phyloP scores from a whole-genome alignment of 2,113 vertebrate species.

The Dendrocopos noguchii region DNA sequence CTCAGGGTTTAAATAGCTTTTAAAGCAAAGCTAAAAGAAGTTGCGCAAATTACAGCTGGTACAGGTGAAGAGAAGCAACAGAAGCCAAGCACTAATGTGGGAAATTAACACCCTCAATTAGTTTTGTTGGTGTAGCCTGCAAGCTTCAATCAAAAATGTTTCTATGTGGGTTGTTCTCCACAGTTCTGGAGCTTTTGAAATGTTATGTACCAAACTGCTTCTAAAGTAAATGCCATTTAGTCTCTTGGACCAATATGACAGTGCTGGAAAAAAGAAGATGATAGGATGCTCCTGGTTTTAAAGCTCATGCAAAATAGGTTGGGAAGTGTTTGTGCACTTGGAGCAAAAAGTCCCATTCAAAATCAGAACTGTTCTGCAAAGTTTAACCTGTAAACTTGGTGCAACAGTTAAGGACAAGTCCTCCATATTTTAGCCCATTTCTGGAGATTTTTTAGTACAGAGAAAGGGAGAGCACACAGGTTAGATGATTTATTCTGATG shows the following conservation, averaged over 20 bases:
- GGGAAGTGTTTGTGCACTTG: background rate
- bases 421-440: background rate
- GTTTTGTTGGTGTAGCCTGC: background rate
- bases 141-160: constrained; percentile 1
- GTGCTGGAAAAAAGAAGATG: background rate
- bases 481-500: background rate
- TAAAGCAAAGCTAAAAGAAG: constrained; percentile 47
- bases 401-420: background rate
- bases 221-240: background rate
- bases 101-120: constrained; percentile 54
- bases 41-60: constrained; percentile 11
- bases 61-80: constrained; percentile 49
- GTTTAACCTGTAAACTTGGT: background rate
- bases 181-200: background rate
- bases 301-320: background rate
- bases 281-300: background rate
- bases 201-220: background rate
- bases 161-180: background rate
- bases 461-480: background rate
- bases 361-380: background rate
- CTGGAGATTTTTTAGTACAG: background rate
- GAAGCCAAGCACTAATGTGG: constrained; percentile 33
- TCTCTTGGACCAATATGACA: background rate
- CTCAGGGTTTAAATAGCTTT: constrained; percentile 44
- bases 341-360: fast-evolving